Conservation (phyloP, 2,113 vertebrate genomes). For the Lamprologus ornatipinnis region DNA sequence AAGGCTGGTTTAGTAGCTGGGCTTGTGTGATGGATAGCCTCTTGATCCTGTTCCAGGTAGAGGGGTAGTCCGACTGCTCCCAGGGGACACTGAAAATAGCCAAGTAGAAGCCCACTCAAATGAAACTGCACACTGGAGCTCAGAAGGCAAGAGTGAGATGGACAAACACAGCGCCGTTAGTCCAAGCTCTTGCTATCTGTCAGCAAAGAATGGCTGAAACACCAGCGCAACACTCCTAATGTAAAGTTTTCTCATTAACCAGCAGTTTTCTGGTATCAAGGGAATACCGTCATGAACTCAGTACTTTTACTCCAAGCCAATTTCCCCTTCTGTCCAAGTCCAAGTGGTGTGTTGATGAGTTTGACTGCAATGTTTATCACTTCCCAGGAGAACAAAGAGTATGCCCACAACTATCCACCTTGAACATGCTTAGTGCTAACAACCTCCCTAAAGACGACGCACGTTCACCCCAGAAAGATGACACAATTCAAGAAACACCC, state of each 20-base stretch:
- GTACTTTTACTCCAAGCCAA: neutral
- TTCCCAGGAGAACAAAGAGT: neutral
- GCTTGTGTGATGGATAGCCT: constrained; percentile 28
- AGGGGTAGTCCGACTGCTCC: constrained; percentile 2
- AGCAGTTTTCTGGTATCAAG: neutral
- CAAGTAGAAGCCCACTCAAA: neutral
- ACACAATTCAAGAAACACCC: neutral
- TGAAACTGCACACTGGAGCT: neutral
- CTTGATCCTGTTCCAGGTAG: constrained; percentile 19
- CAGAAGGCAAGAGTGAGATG: neutral
- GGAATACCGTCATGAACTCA: neutral
- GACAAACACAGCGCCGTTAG: neutral
- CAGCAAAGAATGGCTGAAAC: neutral
- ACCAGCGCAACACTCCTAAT: neutral
- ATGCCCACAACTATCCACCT: neutral
- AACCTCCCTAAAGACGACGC: neutral
- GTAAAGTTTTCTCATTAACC: neutral
- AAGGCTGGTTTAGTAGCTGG: neutral
- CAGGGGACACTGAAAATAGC: constrained; percentile 12
- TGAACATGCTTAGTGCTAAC: neutral
- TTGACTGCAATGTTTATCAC: neutral
- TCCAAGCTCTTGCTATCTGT: neutral
- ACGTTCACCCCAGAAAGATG: neutral
- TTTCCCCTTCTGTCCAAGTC: neutral
- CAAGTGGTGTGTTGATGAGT: neutral